phyloP scores from a whole-genome alignment of 2,113 vertebrate genomes.

The Argyrosomus japonicus region DNA sequence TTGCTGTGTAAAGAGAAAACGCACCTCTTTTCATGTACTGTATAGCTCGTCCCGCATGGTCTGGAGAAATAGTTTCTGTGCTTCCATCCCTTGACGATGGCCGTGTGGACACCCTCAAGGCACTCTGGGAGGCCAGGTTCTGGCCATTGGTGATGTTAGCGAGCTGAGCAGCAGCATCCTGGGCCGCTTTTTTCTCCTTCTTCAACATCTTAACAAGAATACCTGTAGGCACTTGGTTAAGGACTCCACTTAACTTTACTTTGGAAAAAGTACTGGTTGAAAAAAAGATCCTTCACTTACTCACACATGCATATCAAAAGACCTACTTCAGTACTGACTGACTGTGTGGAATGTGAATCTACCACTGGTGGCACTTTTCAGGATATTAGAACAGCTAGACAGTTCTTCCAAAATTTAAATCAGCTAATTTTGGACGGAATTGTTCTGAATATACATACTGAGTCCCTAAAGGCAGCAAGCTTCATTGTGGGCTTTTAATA shows the following conservation, averaged over 20 bases:
- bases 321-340: background rate
- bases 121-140: slow-evolving; percentile 36
- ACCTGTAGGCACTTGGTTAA: slow-evolving; percentile 82
- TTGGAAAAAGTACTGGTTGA: background rate
- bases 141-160: slow-evolving; percentile 32
- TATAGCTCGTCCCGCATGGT: slow-evolving; percentile 16
- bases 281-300: background rate
- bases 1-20: background rate
- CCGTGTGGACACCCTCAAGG: background rate
- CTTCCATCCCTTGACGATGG: slow-evolving; percentile 18
- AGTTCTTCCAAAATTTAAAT: background rate
- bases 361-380: background rate
- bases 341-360: background rate
- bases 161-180: slow-evolving; percentile 78
- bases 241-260: slow-evolving; percentile 21
- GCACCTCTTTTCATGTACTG: slow-evolving; percentile 73
- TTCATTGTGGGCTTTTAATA: slow-evolving; percentile 33
- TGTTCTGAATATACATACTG: slow-evolving; percentile 8
- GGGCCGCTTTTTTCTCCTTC: slow-evolving; percentile 89
- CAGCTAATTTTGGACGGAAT: slow-evolving; percentile 2
- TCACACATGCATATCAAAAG: background rate
- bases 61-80: slow-evolving; percentile 7
- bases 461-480: slow-evolving; percentile 28
- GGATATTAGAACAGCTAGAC: background rate
- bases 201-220: slow-evolving; percentile 92